Evolutionary conservation across 1,140 invertebrate genomes (phyloP).

Genomic region (Cheumatopsyche charites): DNA sequence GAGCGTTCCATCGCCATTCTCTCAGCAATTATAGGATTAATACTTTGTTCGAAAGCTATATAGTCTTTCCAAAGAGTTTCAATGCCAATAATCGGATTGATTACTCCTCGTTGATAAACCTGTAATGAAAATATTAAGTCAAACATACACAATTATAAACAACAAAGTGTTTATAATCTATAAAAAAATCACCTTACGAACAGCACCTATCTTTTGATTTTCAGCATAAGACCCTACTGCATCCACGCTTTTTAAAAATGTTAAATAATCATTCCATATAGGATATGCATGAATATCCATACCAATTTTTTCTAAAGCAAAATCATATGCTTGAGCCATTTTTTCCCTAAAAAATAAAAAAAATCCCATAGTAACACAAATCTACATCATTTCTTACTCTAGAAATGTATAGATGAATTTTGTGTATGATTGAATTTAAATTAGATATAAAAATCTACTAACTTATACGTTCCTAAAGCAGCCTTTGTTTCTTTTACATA

Average conservation of each 20-base stretch:
- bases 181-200: conserved; percentile 77
- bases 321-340: conserved; percentile 99
- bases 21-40: conserved; percentile 94
- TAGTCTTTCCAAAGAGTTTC: conserved; percentile 99
- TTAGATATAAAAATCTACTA: conserved; percentile 58
- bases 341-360: conserved; percentile 80
- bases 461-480: conserved; percentile 92
- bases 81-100: conserved; percentile 97
- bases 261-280: conserved; percentile 98
- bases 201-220: conserved; percentile 98
- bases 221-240: conserved; percentile 98
- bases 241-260: conserved; percentile 96
- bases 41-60: conserved; percentile 90
- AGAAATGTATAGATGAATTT: conserved; percentile 4
- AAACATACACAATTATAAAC: conserved; percentile 9
- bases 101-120: conserved; percentile 93
- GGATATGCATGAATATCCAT: conserved; percentile 96
- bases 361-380: neutral
- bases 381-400: neutral
- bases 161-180: conserved; percentile 10
- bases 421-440: neutral
- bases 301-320: conserved; percentile 98
- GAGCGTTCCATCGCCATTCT: conserved; percentile 91
- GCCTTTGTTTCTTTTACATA: conserved; percentile 99
- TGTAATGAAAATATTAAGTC: conserved; percentile 51